phyloP scores from a whole-genome alignment of 2,888 invertebrate genomes.

The Pelosia muscerda region DNA sequence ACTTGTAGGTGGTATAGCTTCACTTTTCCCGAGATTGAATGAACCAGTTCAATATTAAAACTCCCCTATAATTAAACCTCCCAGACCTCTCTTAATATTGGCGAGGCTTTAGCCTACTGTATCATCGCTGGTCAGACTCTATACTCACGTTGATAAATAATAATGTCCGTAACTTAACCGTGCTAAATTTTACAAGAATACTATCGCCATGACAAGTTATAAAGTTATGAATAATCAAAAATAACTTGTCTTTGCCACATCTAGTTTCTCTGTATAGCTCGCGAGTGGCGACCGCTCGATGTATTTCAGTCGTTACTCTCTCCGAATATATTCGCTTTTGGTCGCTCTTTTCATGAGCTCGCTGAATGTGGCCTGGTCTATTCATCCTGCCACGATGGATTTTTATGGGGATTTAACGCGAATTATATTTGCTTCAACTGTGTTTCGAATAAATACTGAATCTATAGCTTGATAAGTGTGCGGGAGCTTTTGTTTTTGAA shows the following conservation, averaged over 20 bases:
- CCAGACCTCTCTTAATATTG: too few species aligned
- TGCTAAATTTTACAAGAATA: not conserved
- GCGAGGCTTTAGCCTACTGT: too few species aligned
- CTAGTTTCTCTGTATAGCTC: constrained; percentile 52
- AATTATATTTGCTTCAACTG: constrained; percentile 76
- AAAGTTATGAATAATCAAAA: not conserved
- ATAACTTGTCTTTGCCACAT: constrained; percentile 33
- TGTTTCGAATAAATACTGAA: constrained; percentile 70
- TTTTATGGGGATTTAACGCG: constrained; percentile 80
- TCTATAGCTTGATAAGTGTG: constrained; percentile 51
- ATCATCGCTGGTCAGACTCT: too few species aligned
- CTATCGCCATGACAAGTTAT: not conserved
- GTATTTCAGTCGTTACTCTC: constrained; percentile 80
- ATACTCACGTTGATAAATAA: too few species aligned
- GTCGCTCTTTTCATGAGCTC: constrained; percentile 81
- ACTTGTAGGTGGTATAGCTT: not conserved
- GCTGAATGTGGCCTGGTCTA: constrained; percentile 80
- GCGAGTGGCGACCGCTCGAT: constrained; percentile 61
- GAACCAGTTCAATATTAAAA: not conserved
- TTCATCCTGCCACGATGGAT: constrained; percentile 76
- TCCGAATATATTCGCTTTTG: constrained; percentile 79
- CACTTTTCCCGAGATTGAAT: not conserved
- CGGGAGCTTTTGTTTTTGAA: constrained; percentile 26
- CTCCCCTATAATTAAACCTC: not conserved
- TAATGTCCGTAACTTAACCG: too few species aligned